Base-by-base conservation (phyloP, 2,888 invertebrate genomes). In the Phyto melanocephala region DNA sequence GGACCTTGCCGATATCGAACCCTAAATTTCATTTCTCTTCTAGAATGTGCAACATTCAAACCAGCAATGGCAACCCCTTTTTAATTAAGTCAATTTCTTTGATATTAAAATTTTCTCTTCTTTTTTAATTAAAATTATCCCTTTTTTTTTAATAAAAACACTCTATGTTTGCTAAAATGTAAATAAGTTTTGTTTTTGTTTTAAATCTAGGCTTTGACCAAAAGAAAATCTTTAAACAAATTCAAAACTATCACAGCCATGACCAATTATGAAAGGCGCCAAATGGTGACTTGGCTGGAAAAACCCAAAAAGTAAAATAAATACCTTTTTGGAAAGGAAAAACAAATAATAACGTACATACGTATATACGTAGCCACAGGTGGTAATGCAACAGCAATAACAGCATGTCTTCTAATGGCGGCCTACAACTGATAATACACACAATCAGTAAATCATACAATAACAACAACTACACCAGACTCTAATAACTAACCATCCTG, bases 201-300 rank as follows among this genome's bases (percentile, higher is more conserved):
- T n/a, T n/a, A n/a, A n/a, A n/a, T n/a, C n/a, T n/a, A n/a, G n/a
- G n/a, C n/a, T n/a, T n/a, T n/a, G n/a, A n/a, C n/a, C n/a, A n/a
- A n/a, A n/a, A n/a, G n/a, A n/a, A n/a, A n/a, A n/a, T n/a, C n/a
- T n/a, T n/a, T n/a, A n/a, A n/a, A n/a, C 28, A 28, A 28, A 6
- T 28, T 28, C 28, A 5, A 6, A n/a, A n/a, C n/a, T 28, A 28
- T 28, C 3, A 13, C 68, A 47, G 54, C 56, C 71, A 50, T 54
- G n/a, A 72, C 71, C 24, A 77, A 81, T 81, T 77, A 56, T 13
- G 52, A 72, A 56, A 74, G 81, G 81, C 81, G 81, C 81, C 81
- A 72, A 42, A 56, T 42, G 45, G 68, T 56, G 81, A 62, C 56
- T 74, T 54, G 81, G 24, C 60, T 56, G 24, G 40, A 74, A 77